Conservation (phyloP, 2,797 vertebrate species). For the Anomalospiza imberbis region DNA sequence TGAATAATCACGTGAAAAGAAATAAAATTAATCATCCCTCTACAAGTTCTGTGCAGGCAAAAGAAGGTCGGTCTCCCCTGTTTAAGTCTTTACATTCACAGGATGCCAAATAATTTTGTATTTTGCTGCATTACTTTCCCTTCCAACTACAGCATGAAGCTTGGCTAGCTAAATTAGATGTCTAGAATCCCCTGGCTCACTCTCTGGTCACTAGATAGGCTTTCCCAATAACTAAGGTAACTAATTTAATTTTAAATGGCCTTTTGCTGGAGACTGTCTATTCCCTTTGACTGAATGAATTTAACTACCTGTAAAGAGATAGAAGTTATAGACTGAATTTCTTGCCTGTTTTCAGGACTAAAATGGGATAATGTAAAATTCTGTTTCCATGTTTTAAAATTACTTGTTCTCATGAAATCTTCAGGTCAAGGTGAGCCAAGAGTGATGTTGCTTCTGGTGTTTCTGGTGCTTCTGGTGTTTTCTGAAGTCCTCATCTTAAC, state of each 20-base stretch:
- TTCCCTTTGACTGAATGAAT: neutral
- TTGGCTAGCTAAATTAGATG: neutral
- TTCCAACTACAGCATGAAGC: neutral
- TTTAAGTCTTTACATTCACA: neutral
- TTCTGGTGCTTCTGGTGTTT: no score
- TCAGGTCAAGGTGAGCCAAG: neutral
- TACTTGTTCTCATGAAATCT: neutral
- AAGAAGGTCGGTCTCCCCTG: neutral
- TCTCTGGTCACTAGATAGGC: neutral
- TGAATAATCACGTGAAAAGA: neutral
- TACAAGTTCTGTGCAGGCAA: neutral
- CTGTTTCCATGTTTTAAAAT: neutral
- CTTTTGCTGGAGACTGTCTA: neutral
- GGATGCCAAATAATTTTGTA: neutral
- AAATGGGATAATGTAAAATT: neutral
- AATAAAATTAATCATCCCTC: neutral
- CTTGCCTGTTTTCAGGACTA: neutral
- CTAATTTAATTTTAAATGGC: neutral
- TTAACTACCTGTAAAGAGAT: neutral
- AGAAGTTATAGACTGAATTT: neutral
- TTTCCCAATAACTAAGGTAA: neutral
- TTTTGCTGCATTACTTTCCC: neutral
- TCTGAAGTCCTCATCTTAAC: neutral
- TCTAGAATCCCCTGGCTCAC: neutral
- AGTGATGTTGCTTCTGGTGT: neutral